These are phyloP conservation scores for Poecilia picta DNA, from an alignment of 2,797 vertebrate genomes.

Conservation along the genomic window DNA sequence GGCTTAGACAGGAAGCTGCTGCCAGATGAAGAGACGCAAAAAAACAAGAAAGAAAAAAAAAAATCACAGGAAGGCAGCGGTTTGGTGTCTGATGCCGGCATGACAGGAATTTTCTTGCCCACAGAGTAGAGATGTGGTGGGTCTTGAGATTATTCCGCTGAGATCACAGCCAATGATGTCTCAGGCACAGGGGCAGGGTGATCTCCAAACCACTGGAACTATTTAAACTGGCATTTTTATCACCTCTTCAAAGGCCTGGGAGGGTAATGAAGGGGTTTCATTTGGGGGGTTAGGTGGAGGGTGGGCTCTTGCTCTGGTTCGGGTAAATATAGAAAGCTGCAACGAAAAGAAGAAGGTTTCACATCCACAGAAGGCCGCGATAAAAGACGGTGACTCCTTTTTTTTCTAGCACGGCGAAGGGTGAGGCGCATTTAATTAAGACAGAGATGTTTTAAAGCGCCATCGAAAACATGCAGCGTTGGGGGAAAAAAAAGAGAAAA, in stretches of 20 bases:
- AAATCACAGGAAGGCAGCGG: constrained; percentile 23
- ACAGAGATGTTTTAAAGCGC: constrained; percentile 60
- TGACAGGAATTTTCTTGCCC: constrained; percentile 7
- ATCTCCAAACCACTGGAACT: constrained; percentile 61
- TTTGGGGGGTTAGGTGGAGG: constrained; percentile 6
- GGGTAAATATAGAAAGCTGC: constrained; percentile 70
- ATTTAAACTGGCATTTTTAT: constrained; percentile 66
- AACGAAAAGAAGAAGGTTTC: constrained; percentile 52
- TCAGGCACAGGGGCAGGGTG: constrained; percentile 48
- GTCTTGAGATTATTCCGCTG: constrained; percentile 7
- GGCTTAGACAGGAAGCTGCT: constrained; percentile 44
- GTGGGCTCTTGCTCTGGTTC: background rate
- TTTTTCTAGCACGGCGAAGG: constrained; percentile 53
- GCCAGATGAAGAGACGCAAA: constrained; percentile 11
- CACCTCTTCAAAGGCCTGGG: constrained; percentile 62
- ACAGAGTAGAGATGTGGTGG: constrained; percentile 13
- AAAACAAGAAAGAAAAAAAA: background rate
- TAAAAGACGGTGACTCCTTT: constrained; percentile 57
- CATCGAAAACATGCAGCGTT: constrained; percentile 55
- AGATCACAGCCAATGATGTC: constrained; percentile 28
- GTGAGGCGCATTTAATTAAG: constrained; percentile 71
- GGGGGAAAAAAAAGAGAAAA: constrained; percentile 32
- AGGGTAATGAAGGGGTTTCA: constrained; percentile 53
- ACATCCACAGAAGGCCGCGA: constrained; percentile 59
- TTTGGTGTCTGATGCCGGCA: constrained; percentile 3